These are phyloP conservation scores for Odontesthes bonariensis DNA, from an alignment of 2,113 vertebrate species.

Conservation along the genomic window DNA sequence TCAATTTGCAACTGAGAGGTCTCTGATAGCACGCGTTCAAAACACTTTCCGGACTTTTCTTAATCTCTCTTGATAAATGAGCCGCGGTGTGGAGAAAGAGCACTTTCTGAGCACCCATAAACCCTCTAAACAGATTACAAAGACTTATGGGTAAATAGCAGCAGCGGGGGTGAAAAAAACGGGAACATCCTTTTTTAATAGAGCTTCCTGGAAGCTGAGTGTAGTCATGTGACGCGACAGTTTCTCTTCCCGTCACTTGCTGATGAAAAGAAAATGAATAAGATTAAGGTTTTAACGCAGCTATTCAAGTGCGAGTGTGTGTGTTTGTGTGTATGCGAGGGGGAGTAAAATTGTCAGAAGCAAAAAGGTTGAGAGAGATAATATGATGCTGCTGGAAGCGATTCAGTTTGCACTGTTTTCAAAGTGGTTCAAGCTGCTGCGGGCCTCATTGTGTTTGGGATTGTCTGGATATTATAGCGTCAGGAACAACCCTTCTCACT, in stretches of 20 bases:
- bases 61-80: slow-evolving; percentile 78
- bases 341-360: slow-evolving; percentile 25
- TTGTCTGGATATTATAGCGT: slow-evolving; percentile 1
- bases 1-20: slow-evolving; percentile 62
- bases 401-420: slow-evolving; percentile 40
- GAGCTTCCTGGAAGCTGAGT: slow-evolving; percentile 73
- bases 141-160: slow-evolving; percentile 77
- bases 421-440: slow-evolving; percentile 35
- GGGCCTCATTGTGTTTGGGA: slow-evolving; percentile 20
- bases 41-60: slow-evolving; percentile 73
- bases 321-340: slow-evolving; percentile 12
- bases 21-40: slow-evolving; percentile 61
- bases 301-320: slow-evolving; percentile 13
- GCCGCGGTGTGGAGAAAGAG: slow-evolving; percentile 59
- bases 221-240: slow-evolving; percentile 67
- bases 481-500: background rate
- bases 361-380: slow-evolving; percentile 36
- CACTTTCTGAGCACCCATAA: slow-evolving; percentile 75
- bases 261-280: slow-evolving; percentile 77
- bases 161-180: slow-evolving; percentile 54
- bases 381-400: slow-evolving; percentile 34
- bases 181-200: slow-evolving; percentile 63
- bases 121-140: slow-evolving; percentile 78
- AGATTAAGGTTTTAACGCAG: slow-evolving; percentile 70
- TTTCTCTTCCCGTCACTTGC: slow-evolving; percentile 70